phyloP scores from a whole-genome alignment of 1,140 invertebrate genomes.

The Musca vetustissima region DNA sequence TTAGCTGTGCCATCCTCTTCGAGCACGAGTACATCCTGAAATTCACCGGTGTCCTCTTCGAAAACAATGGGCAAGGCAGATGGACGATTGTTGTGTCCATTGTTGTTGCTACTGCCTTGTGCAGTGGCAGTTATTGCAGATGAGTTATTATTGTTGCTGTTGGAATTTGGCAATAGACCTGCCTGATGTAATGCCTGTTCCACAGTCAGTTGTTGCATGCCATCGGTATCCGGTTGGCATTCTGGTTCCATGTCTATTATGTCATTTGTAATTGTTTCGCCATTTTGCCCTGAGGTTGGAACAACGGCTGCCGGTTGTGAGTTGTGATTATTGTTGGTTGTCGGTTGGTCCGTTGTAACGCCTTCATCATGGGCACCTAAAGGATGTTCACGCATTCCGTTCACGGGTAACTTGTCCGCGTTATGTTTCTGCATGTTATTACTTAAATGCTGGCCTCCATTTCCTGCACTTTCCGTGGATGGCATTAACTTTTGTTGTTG shows the following conservation, averaged over 20 bases:
- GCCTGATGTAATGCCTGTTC: slow-evolving; percentile 29
- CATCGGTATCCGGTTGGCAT: not conserved
- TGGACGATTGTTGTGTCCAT: slow-evolving; percentile 10
- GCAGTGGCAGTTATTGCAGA: slow-evolving; percentile 9
- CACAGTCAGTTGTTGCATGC: slow-evolving; percentile 11
- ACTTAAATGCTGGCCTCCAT: slow-evolving; percentile 4
- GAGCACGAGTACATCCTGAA: slow-evolving; percentile 24
- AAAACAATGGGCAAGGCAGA: slow-evolving; percentile 31
- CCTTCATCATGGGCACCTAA: slow-evolving; percentile 25
- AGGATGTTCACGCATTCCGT: slow-evolving; percentile 28
- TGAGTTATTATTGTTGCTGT: slow-evolving; percentile 1
- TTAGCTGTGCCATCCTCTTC: slow-evolving; percentile 31
- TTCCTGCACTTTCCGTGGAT: not conserved
- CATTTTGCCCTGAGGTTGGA: not conserved
- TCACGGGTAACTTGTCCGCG: not conserved
- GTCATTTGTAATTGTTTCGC: not conserved
- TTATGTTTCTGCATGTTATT: slow-evolving; percentile 4
- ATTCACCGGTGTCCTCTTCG: slow-evolving; percentile 30
- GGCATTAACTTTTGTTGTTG: not conserved
- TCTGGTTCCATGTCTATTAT: slow-evolving; percentile 8
- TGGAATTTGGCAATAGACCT: slow-evolving; percentile 16
- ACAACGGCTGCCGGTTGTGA: not conserved
- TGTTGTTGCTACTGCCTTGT: slow-evolving; percentile 9
- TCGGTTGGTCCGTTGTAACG: slow-evolving; percentile 12
- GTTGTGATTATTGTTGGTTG: slow-evolving; percentile 2